Base-by-base conservation (phyloP, 2,888 invertebrate species). In the Lampropteryx suffumata region DNA sequence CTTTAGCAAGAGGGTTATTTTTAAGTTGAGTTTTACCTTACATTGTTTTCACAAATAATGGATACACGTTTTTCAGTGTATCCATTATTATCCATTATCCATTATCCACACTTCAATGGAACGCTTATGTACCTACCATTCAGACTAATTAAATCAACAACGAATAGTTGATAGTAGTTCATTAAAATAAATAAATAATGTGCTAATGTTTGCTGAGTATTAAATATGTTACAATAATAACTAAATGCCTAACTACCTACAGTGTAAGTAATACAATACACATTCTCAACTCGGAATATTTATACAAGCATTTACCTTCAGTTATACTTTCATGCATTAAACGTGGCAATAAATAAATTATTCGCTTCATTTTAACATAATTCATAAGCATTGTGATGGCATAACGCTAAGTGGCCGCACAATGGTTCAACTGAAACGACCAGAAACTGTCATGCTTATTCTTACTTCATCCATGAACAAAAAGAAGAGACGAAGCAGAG, bases 401-500 rank as follows among this genome's bases (percentile, higher is more conserved):
- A 67, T 61, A 69, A 66, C 61, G 71, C 71, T 73, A 75, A 79
- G 69, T 75, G 72, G 75, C 62, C 62, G 72, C 71, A 72, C 70
- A 76, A 66, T 67, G 68, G 64, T 55, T 64, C 61, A 69, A 65
- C 68, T 67, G 67, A 75, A 69, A 73, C 76, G 74, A 72, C 74
- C 61, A 64, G 60, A 64, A 63, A 63, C 66, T 73, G 75, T 73
- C 75, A 75, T 73, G 74, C 65, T 71, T 69, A 79, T 79, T 77
- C 67, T 74, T 72, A 72, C 73, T 75, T 68, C 70, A 67, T 69
- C 68, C 67, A 60, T 66, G 76, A 75, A 77, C 71, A 81, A 76
- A 78, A 78, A 73, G 59, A 67, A 72, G 70, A 65, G 63, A 73
- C 73, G 70, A 71, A 69, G 64, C 71, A 74, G 82, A 83, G 78